Conservation (phyloP, 1,140 invertebrate genomes). For the Drosophila insularis region DNA sequence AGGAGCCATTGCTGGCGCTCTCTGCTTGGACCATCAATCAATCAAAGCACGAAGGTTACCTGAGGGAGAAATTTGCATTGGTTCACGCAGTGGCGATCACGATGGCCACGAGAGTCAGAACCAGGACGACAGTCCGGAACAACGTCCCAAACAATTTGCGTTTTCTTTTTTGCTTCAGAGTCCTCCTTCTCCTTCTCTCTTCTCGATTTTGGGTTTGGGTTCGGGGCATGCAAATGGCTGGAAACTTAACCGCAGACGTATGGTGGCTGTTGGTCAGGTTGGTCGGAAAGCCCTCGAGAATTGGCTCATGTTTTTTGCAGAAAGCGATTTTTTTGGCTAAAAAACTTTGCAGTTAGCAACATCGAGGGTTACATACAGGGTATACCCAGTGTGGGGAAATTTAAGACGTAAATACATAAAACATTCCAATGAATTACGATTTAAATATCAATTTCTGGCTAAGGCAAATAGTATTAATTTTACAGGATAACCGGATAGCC, state of each 20-base stretch:
- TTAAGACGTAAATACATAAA: too few species aligned
- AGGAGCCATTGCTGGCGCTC: neutral
- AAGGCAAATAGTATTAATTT: too few species aligned
- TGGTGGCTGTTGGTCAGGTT: slow-evolving; percentile 26
- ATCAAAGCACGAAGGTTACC: slow-evolving; percentile 79
- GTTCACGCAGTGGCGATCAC: slow-evolving; percentile 59
- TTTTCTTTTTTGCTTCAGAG: slow-evolving; percentile 16
- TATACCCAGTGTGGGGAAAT: neutral
- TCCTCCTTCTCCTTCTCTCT: slow-evolving; percentile 27
- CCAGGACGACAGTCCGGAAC: slow-evolving; percentile 7
- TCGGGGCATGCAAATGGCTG: slow-evolving; percentile 28
- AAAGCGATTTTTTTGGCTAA: slow-evolving; percentile 42
- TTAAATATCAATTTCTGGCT: too few species aligned
- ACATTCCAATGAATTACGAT: too few species aligned
- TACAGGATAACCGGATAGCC: neutral
- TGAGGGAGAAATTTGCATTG: slow-evolving; percentile 77
- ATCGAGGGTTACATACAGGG: neutral
- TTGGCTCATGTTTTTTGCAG: slow-evolving; percentile 72
- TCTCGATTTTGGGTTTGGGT: slow-evolving; percentile 1
- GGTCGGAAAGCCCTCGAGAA: slow-evolving; percentile 71
- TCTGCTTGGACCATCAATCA: slow-evolving; percentile 66
- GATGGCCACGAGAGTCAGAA: neutral
- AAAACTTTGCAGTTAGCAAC: slow-evolving; percentile 30
- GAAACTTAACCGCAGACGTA: slow-evolving; percentile 76
- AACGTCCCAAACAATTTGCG: slow-evolving; percentile 72